Percentiles rank a stretch among this genome's conserved stretches.
These are phyloP conservation scores for Drosophila birchii DNA, from an alignment of 2,888 invertebrate genomes.

Conservation along the genomic window DNA sequence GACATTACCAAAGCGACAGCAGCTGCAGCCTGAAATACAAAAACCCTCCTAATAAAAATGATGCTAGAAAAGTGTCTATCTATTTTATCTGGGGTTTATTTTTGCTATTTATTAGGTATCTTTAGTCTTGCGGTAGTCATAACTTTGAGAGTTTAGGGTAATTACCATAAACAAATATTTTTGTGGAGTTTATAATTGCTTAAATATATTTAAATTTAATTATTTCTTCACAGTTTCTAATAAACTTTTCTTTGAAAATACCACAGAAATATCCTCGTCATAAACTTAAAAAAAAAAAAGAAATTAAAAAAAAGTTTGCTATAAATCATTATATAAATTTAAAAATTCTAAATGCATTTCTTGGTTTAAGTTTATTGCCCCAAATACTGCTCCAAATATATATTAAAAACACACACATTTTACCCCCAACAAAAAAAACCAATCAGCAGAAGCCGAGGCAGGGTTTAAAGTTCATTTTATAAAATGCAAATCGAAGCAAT, in stretches of 20 bases:
- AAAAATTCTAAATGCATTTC: too few relatives aligned
- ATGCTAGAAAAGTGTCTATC: constrained; percentile 15
- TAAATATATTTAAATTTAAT: neutral
- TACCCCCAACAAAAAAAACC: neutral
- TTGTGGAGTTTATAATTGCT: neutral
- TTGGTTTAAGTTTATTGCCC: neutral
- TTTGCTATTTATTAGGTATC: neutral
- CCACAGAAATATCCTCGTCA: neutral
- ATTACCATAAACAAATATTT: neutral
- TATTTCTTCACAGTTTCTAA: neutral
- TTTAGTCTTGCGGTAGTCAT: neutral
- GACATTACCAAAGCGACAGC: constrained; percentile 61
- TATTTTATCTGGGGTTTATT: neutral
- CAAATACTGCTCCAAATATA: neutral
- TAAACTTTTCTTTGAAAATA: neutral
- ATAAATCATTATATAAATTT: neutral
- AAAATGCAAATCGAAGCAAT: constrained; percentile 39
- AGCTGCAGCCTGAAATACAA: constrained; percentile 36
- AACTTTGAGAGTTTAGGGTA: neutral
- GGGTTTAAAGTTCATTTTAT: constrained; percentile 20
- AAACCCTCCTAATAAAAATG: constrained; percentile 23
- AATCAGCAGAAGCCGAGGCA: constrained; percentile 1
- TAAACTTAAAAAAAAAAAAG: neutral
- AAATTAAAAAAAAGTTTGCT: neutral
- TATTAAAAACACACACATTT: neutral